Evolutionary conservation across 2,888 invertebrate species (phyloP).

Genomic region (Terebella lapidaria): DNA sequence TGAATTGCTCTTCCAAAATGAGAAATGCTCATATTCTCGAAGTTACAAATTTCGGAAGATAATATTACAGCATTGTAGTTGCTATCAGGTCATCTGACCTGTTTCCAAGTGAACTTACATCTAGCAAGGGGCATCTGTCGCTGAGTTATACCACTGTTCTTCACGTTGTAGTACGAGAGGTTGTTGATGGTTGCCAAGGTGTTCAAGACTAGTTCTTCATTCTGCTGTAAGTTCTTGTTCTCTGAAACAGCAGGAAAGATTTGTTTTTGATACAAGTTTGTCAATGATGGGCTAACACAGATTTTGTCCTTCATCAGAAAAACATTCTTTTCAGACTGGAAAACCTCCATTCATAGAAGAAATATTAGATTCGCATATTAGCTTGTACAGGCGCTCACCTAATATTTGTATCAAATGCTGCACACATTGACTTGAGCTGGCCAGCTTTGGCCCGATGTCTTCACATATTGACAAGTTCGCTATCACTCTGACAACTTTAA

Average conservation of each 20-base stretch:
- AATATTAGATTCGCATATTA: no score
- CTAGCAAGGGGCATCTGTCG: constrained; percentile 47
- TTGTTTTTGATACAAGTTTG: background rate
- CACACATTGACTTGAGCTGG: constrained; percentile 49
- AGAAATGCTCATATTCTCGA: no score
- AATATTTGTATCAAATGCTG: constrained; percentile 47
- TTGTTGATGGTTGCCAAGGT: constrained; percentile 79
- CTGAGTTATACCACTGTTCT: constrained; percentile 36
- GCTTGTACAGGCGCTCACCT: constrained; percentile 33
- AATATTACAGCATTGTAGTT: no score
- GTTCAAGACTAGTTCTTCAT: constrained; percentile 71
- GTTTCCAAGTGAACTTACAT: no score
- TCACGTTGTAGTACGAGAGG: constrained; percentile 61
- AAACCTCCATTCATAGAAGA: no score
- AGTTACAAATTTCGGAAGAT: no score
- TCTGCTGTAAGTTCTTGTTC: constrained; percentile 23
- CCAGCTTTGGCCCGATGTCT: constrained; percentile 68
- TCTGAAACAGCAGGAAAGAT: background rate
- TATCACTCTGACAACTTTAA: constrained; percentile 68
- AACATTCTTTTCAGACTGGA: no score
- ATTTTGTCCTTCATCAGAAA: background rate
- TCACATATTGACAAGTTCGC: constrained; percentile 78
- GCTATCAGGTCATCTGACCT: no score
- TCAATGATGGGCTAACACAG: background rate
- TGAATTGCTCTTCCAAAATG: no score